Percentiles rank a stretch among this genome's conserved stretches.
Conservation (phyloP, 2,797 vertebrate species). For the Hafferia zeledoni region DNA sequence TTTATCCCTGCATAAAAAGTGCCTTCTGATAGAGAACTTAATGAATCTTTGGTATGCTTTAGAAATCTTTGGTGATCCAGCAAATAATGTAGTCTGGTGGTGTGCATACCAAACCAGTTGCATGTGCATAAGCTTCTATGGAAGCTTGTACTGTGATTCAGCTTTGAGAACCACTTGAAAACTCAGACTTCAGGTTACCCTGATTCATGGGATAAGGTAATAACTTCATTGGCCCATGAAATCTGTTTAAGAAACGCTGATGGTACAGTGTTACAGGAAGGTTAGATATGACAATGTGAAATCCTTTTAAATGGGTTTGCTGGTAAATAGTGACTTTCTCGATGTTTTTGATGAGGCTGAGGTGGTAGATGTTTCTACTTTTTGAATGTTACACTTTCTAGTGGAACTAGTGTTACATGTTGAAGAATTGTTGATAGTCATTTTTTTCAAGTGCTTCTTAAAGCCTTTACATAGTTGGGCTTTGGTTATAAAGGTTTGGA, state of each 20-base stretch:
- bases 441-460: neutral
- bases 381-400: neutral
- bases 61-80: neutral
- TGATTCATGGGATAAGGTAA: neutral
- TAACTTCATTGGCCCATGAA: neutral
- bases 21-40: neutral
- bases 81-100: neutral
- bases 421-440: neutral
- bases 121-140: neutral
- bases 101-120: neutral
- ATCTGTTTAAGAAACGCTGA: neutral
- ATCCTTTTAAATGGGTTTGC: neutral
- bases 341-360: neutral
- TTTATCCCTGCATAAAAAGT: neutral
- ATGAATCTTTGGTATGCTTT: neutral
- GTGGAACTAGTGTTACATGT: neutral
- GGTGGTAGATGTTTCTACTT: neutral
- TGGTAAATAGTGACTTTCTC: neutral
- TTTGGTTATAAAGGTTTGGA: neutral
- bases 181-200: neutral
- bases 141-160: neutral
- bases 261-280: neutral
- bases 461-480: neutral
- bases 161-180: constrained; percentile 22
- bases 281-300: neutral